Percentiles rank a stretch among this genome's conserved stretches.
Evolutionary conservation across 2,888 invertebrate species (phyloP).

Genomic region (Acleris holmiana): DNA sequence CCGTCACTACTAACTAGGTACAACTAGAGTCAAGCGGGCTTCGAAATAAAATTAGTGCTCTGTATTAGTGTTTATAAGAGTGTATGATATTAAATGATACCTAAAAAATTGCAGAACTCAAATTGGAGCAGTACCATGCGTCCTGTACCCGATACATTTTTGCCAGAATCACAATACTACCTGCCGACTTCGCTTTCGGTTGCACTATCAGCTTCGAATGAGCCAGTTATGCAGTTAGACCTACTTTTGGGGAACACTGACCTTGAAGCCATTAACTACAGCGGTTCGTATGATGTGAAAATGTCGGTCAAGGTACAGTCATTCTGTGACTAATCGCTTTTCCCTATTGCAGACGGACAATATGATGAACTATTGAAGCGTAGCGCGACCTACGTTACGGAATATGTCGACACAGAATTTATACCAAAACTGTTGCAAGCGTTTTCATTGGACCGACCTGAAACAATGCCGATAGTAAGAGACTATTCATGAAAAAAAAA

Average conservation of each 20-base stretch:
- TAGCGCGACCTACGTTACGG: slow-evolving; percentile 79
- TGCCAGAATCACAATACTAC: slow-evolving; percentile 85
- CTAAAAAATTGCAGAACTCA: slow-evolving; percentile 72
- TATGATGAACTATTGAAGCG: slow-evolving; percentile 85
- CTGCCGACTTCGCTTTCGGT: slow-evolving; percentile 81
- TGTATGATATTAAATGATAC: too few relatives aligned
- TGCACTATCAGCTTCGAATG: slow-evolving; percentile 78
- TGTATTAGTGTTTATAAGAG: too few relatives aligned
- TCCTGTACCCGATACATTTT: slow-evolving; percentile 86
- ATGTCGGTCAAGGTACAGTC: slow-evolving; percentile 27
- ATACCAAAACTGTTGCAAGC: slow-evolving; percentile 84
- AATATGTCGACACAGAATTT: slow-evolving; percentile 83
- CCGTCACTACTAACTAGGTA: too few relatives aligned
- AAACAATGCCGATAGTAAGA: slow-evolving; percentile 56
- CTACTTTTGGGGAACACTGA: slow-evolving; percentile 88
- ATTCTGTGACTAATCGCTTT: slow-evolving; percentile 22
- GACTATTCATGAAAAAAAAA: neutral
- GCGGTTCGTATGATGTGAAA: slow-evolving; percentile 62
- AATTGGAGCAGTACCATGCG: slow-evolving; percentile 85
- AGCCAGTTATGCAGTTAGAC: slow-evolving; percentile 85
- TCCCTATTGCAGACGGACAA: slow-evolving; percentile 74
- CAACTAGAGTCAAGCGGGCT: too few relatives aligned
- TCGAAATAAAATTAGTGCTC: too few relatives aligned
- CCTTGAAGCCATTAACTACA: slow-evolving; percentile 86
- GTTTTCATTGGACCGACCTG: slow-evolving; percentile 58